Evolutionary conservation across 2,888 invertebrate genomes (phyloP), one percentile per base, ranked within the genome.

Genomic region (Clusia tigrina): DNA sequence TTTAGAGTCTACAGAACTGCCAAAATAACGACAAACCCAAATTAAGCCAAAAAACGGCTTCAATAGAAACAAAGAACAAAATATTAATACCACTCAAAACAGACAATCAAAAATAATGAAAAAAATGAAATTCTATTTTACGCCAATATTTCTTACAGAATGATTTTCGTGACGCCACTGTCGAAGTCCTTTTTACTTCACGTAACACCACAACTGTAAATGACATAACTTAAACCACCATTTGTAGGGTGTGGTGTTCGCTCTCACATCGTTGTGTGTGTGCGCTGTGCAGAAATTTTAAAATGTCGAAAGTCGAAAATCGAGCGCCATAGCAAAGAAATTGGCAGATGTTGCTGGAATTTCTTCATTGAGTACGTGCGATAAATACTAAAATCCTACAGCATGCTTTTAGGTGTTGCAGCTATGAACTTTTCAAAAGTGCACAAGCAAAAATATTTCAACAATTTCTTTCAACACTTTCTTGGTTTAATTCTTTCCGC

Each of bases 331-430:
- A 77, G 78, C 71, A 75, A 78, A 76, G 78, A 71, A 77, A 78
- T 78, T 75, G 74, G 77, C 74, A 74, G 69, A 55, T 63, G 55
- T 64, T 54, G 37, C 38, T 77, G 80, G 77, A 78, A 78, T 78
- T 78, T 78, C 79, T 80, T 80, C 80, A 78, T 80, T 80, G 80
- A 79, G 74, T 78, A 78, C 77, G 77, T 78, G 77, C 77, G 71
- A 73, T 74, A 77, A 77, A 77, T 77, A 71, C 71, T 66, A 72
- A 78, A 77, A 53, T 53, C 24, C 38, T 52, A 37, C 26, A 37
- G 59, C 56, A 62, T 57, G 57, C 22, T 62, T 62, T 62, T 57
- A 15, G 57, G 57, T 26, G 46, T 42, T 59, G 22, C 24, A 18
- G 48, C 18, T 12, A 18, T 38, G 32, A 9, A 32, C 12, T 32